Evolutionary conservation across 2,888 invertebrate genomes (phyloP).

Genomic region (Tetropium fuscum): DNA sequence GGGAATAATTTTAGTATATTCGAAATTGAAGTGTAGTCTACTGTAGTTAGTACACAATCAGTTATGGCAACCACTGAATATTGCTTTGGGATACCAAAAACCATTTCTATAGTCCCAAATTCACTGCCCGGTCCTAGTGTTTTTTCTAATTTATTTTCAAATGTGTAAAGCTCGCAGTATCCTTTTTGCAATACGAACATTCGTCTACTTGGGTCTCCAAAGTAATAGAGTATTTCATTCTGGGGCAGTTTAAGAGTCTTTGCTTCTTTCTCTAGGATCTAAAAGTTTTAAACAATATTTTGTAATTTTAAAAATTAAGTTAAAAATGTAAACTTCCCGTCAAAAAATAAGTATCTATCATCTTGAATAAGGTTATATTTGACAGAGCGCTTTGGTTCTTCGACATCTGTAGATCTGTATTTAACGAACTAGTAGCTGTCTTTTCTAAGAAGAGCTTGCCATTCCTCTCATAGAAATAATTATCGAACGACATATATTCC

Average conservation of each 20-base stretch:
- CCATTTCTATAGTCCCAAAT: conserved; percentile 68
- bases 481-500: conserved; percentile 15
- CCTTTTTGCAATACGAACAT: conserved; percentile 33
- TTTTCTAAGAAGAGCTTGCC: conserved; percentile 19
- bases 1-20: conserved; percentile 33
- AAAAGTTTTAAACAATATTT: neutral
- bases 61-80: conserved; percentile 68
- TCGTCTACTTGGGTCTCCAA: conserved; percentile 29
- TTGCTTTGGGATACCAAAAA: conserved; percentile 68
- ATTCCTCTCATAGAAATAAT: conserved; percentile 15
- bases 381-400: conserved; percentile 14
- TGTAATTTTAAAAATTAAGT: neutral
- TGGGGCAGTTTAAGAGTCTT: conserved; percentile 24
- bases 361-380: conserved; percentile 27
- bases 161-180: conserved; percentile 29
- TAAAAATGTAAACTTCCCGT: conserved; percentile 25
- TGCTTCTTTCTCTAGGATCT: conserved; percentile 32
- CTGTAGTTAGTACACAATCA: conserved; percentile 68
- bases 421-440: conserved; percentile 9
- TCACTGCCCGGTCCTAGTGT: conserved; percentile 42
- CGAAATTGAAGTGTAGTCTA: conserved; percentile 61
- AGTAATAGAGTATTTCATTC: conserved; percentile 29
- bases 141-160: conserved; percentile 19
- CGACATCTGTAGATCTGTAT: conserved; percentile 11
- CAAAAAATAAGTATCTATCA: conserved; percentile 33